Evolutionary conservation across 2,888 invertebrate genomes (phyloP), one percentile per base, ranked within the genome.

Genomic region (Synanthedon formicaeformis): DNA sequence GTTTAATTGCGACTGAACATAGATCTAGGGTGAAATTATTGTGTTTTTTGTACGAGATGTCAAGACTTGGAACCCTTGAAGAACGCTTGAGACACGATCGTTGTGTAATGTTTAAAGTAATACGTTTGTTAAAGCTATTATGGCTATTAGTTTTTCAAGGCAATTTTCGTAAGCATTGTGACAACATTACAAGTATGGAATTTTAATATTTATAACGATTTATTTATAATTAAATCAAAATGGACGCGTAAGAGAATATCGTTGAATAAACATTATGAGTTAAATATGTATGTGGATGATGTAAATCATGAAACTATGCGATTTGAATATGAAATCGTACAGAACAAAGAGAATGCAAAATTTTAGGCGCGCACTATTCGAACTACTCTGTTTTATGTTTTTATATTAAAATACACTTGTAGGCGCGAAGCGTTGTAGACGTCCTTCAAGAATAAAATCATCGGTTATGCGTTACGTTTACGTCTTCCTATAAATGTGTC

Each of bases 61-160:
- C n/a, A 45, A 45, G 13, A 45, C 13, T 13, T 13, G 45, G 13
- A 45, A n/a, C 45, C 45, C 16, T 49, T 12, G 49, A 61, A 64
- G 68, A 68, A 70, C 67, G 66, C 67, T 67, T 61, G 64, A 73
- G 66, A 67, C 78, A 75, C 71, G 75, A 75, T 64, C 57, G 66
- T 81, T 81, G 74, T 65, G 79, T 69, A 79, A 81, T 73, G 66
- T 69, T 69, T 73, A 70, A 70, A 68, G 76, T 75, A 75, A 80
- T 78, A 76, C 83, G 76, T 85, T 84, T 85, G 79, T 74, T 64
- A 65, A 76, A 79, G 67, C 64, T 73, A 75, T 84, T 82, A 78
- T 78, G 67, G 59, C 72, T 66, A 70, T 75, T 78, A 75, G 74
- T 69, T 76, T 73, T 76, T 78, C 83, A 85, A 85, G 84, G 82